phyloP scores from a whole-genome alignment of 2,797 vertebrate genomes.

The Enteromius radiatus region DNA sequence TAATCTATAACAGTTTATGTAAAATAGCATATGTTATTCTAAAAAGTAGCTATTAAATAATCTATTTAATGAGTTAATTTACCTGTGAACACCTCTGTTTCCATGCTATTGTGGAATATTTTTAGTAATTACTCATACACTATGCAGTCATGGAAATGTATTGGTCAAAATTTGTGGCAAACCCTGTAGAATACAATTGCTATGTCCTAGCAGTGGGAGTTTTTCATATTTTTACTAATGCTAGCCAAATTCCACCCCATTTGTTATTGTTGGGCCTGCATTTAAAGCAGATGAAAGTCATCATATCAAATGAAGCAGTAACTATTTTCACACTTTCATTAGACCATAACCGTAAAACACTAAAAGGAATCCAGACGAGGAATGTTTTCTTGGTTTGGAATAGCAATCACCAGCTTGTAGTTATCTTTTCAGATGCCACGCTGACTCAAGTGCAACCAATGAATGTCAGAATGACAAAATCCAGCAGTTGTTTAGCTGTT shows the following conservation, averaged over 20 bases:
- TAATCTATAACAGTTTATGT: background rate
- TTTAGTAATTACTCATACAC: background rate
- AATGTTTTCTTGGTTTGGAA: constrained; percentile 6
- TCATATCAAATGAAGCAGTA: constrained; percentile 9
- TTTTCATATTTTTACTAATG: background rate
- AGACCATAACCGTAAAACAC: background rate
- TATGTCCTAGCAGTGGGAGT: background rate
- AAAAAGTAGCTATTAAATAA: background rate
- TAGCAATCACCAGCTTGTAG: background rate
- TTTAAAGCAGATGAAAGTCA: background rate
- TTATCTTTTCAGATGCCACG: constrained; percentile 5
- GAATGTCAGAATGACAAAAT: constrained; percentile 31
- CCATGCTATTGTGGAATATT: background rate
- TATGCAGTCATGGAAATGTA: background rate
- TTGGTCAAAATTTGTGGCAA: background rate
- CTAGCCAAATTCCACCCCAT: background rate
- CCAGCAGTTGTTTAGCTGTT: background rate
- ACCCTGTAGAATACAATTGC: background rate
- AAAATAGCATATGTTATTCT: background rate
- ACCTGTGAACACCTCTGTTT: background rate
- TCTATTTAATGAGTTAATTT: background rate
- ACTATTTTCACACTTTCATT: constrained; percentile 17
- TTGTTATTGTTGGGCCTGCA: constrained; percentile 19
- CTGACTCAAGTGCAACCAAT: background rate
- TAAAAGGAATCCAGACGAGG: background rate